These are phyloP conservation scores for Melipona beecheii DNA, from an alignment of 2,888 invertebrate genomes.

Conservation along the genomic window DNA sequence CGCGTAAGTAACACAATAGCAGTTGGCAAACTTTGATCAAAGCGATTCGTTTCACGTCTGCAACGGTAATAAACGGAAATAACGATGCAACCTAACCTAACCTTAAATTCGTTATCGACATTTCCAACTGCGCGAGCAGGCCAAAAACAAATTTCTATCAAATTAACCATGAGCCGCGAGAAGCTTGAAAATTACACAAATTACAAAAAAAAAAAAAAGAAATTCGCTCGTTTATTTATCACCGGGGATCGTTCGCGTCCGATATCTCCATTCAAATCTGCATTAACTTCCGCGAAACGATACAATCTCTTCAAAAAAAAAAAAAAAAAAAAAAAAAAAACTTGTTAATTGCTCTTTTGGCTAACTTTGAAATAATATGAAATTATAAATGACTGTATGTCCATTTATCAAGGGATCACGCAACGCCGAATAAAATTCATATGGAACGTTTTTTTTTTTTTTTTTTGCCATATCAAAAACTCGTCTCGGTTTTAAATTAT, in stretches of 20 bases:
- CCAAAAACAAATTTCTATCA: neutral
- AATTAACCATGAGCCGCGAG: conserved; percentile 8
- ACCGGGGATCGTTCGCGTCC: neutral
- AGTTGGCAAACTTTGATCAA: conserved; percentile 28
- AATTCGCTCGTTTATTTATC: neutral
- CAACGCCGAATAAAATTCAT: no score
- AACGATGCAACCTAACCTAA: conserved; percentile 3
- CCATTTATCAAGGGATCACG: no score
- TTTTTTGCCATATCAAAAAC: no score
- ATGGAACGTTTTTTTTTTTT: no score
- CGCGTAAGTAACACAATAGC: neutral
- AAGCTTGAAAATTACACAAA: conserved; percentile 1
- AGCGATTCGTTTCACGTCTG: conserved; percentile 3
- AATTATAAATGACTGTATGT: no score
- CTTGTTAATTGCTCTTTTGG: neutral
- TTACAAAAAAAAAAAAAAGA: neutral
- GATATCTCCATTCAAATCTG: neutral
- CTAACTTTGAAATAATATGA: no score
- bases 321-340: neutral
- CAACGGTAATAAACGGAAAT: conserved; percentile 7
- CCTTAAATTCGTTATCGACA: conserved; percentile 17
- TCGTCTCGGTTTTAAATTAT: no score
- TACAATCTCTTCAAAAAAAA: neutral
- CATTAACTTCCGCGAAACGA: neutral
- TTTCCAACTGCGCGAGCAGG: neutral